phyloP scores from a whole-genome alignment of 2,888 invertebrate genomes.

The Trimorus sp. region DNA sequence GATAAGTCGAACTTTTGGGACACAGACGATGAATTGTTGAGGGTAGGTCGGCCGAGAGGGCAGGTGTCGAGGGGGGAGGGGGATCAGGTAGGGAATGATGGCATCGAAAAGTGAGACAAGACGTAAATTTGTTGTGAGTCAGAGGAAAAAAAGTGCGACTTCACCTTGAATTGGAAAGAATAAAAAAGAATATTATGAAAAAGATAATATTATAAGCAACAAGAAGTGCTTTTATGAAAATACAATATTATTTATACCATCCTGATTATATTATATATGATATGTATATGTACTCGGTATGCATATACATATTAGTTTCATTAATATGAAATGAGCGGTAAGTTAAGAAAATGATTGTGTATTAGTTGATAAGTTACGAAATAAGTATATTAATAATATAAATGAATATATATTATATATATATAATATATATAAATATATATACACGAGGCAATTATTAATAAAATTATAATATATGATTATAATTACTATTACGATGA shows the following conservation, averaged over 20 bases:
- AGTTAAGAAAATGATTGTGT: constrained; percentile 74
- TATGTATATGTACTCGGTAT: constrained; percentile 69
- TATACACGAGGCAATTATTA: constrained; percentile 69
- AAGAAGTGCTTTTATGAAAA: constrained; percentile 81
- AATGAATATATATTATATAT: constrained; percentile 71
- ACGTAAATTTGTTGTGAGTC: constrained; percentile 51
- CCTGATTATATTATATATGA: constrained; percentile 74
- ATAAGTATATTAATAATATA: constrained; percentile 77
- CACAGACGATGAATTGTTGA: constrained; percentile 46
- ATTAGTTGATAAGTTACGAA: constrained; percentile 77
- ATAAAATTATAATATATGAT: constrained; percentile 73
- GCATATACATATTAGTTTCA: constrained; percentile 67
- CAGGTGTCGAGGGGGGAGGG: too few species aligned
- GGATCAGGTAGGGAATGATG: not conserved
- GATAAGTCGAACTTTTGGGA: constrained; percentile 49
- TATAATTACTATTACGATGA: constrained; percentile 76
- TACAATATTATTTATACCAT: constrained; percentile 80
- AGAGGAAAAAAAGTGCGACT: constrained; percentile 58
- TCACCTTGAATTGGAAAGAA: constrained; percentile 58
- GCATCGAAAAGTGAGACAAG: constrained; percentile 56
- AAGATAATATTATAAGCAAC: constrained; percentile 80
- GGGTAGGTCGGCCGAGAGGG: constrained; percentile 15
- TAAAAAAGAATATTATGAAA: constrained; percentile 71
- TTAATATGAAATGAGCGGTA: constrained; percentile 68
- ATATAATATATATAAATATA: constrained; percentile 49